Evolutionary conservation across 2,797 vertebrate species (phyloP).

Genomic region (Falco peregrinus): DNA sequence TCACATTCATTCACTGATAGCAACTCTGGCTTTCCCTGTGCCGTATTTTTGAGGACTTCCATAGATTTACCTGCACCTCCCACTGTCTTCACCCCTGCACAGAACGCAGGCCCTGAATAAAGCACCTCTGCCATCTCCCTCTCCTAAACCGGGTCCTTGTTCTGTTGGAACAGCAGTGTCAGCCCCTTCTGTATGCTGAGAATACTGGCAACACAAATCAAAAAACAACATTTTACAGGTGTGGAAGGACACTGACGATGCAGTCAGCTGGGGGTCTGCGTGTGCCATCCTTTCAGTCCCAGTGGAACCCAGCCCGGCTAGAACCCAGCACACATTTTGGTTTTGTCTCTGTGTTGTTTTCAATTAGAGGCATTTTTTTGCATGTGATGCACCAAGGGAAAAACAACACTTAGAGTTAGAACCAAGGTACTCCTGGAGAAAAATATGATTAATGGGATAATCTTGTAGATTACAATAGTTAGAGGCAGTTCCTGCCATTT

Average conservation of each 20-base stretch:
- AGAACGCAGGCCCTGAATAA: neutral
- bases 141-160: neutral
- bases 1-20: rapidly evolving
- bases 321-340: slow-evolving; percentile 24
- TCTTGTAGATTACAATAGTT: slow-evolving; percentile 68
- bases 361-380: slow-evolving; percentile 41
- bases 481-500: slow-evolving; percentile 69
- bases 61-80: neutral
- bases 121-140: neutral
- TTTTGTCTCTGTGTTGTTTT: slow-evolving; percentile 63
- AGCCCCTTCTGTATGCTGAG: neutral
- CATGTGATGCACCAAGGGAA: slow-evolving; percentile 41
- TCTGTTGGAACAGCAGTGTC: rapidly evolving
- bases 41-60: too few relatives aligned
- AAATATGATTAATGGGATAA: slow-evolving; percentile 72
- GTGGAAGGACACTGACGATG: neutral
- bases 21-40: rapidly evolving
- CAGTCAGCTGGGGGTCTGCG: neutral
- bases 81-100: neutral
- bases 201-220: neutral
- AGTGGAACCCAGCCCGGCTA: neutral
- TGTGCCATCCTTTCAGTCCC: neutral
- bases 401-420: slow-evolving; percentile 55
- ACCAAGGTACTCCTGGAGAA: slow-evolving; percentile 62
- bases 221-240: neutral